Percentiles rank a stretch among this genome's conserved stretches.
Evolutionary conservation across 2,888 invertebrate species (phyloP).

Genomic region (Sinohyriopsis cumingii): DNA sequence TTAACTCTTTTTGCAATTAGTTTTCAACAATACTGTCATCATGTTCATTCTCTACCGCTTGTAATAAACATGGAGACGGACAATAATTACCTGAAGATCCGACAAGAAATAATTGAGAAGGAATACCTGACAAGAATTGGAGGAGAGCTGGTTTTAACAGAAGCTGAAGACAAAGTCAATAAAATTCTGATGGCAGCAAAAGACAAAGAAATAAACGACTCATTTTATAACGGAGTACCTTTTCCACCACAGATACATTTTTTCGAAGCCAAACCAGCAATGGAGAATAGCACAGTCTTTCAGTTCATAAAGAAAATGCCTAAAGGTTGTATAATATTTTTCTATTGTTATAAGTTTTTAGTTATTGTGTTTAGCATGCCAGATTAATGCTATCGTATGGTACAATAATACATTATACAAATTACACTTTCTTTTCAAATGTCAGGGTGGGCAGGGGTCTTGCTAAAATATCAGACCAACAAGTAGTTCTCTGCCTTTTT

Average conservation of each 20-base stretch:
- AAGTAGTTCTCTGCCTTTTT: neutral
- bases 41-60: neutral
- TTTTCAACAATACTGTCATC: too few relatives aligned
- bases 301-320: conserved; percentile 54
- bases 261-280: conserved; percentile 35
- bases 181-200: conserved; percentile 41
- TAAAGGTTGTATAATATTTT: conserved; percentile 43
- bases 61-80: conserved; percentile 6
- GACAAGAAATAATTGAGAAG: conserved; percentile 27
- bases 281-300: conserved; percentile 51
- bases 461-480: neutral
- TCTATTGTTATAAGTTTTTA: neutral
- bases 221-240: conserved; percentile 23
- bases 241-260: conserved; percentile 44
- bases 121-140: conserved; percentile 43
- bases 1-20: too few relatives aligned
- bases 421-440: neutral
- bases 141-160: conserved; percentile 36
- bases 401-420: neutral
- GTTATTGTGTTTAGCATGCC: neutral
- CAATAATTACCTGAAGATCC: conserved; percentile 23
- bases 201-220: conserved; percentile 29
- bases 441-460: neutral
- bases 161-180: conserved; percentile 44
- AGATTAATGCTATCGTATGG: neutral